These are phyloP conservation scores for Carcina quercana DNA, from an alignment of 2,888 invertebrate genomes.

Conservation along the genomic window DNA sequence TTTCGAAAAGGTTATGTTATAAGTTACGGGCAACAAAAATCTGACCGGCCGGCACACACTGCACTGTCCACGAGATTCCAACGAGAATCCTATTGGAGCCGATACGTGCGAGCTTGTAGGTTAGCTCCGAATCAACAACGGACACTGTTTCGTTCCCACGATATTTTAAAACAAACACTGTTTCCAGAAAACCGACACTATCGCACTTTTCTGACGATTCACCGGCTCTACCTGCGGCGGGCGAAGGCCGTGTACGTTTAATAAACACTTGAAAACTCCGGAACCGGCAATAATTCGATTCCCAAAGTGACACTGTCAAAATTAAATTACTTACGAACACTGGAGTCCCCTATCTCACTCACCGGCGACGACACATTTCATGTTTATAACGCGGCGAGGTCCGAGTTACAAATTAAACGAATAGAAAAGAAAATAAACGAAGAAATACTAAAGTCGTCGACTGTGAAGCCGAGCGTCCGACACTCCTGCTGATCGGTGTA, in stretches of 20 bases:
- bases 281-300: conserved; percentile 66
- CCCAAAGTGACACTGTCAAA: conserved; percentile 70
- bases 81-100: conserved; percentile 50
- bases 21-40: conserved; percentile 39
- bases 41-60: conserved; percentile 30
- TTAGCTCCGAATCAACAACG: conserved; percentile 28
- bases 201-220: conserved; percentile 47
- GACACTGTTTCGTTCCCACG: conserved; percentile 37
- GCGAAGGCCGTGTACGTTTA: conserved; percentile 61
- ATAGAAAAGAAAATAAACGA: conserved; percentile 74
- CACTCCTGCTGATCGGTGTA: conserved; percentile 73
- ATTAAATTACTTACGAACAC: conserved; percentile 45
- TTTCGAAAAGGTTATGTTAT: conserved; percentile 64
- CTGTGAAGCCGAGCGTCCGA: conserved; percentile 69
- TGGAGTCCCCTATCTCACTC: conserved; percentile 44
- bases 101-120: conserved; percentile 39
- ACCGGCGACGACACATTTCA: conserved; percentile 44
- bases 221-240: conserved; percentile 60
- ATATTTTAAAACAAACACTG: conserved; percentile 34
- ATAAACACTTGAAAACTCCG: conserved; percentile 69
- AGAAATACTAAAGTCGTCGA: conserved; percentile 71
- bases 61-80: conserved; percentile 42
- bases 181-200: conserved; percentile 38
- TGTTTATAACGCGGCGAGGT: conserved; percentile 44
- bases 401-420: conserved; percentile 67